Evolutionary conservation across 2,888 invertebrate genomes (phyloP).

Genomic region (Lepetodrilus schrolli): DNA sequence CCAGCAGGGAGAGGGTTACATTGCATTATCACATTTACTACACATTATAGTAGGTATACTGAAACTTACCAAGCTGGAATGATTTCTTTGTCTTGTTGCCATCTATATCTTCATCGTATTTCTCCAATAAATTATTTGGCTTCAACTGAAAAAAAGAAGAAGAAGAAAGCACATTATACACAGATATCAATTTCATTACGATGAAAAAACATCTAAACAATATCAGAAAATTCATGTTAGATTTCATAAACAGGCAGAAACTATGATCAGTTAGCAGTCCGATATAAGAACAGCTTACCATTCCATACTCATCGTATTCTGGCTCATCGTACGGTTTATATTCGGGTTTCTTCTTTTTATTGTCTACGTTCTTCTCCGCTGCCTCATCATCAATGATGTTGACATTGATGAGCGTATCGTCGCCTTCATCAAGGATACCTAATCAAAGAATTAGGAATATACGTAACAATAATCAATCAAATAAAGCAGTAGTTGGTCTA

Average conservation of each 20-base stretch:
- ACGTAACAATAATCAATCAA: too few relatives aligned
- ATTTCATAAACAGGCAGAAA: neutral
- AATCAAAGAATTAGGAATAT: too few relatives aligned
- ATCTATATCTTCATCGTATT: conserved; percentile 96
- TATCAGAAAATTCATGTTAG: neutral
- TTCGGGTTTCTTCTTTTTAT: conserved; percentile 86
- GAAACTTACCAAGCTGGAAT: conserved; percentile 84
- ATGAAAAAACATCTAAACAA: neutral
- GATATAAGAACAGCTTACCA: conserved; percentile 74
- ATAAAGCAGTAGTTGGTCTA: too few relatives aligned
- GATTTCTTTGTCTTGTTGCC: conserved; percentile 81
- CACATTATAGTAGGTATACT: neutral
- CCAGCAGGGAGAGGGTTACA: neutral
- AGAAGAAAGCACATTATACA: too few relatives aligned
- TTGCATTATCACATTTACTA: neutral
- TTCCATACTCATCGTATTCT: conserved; percentile 78
- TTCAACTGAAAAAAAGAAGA: conserved; percentile 75
- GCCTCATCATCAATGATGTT: conserved; percentile 76
- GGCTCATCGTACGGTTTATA: conserved; percentile 88
- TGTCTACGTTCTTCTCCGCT: conserved; percentile 82
- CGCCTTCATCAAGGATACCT: conserved; percentile 84
- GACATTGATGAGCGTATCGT: conserved; percentile 87
- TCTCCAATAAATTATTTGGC: conserved; percentile 84
- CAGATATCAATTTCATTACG: too few relatives aligned
- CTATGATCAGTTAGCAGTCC: neutral